These are phyloP conservation scores for Manacus vitellinus DNA, from an alignment of 2,113 vertebrate species.

Conservation along the genomic window DNA sequence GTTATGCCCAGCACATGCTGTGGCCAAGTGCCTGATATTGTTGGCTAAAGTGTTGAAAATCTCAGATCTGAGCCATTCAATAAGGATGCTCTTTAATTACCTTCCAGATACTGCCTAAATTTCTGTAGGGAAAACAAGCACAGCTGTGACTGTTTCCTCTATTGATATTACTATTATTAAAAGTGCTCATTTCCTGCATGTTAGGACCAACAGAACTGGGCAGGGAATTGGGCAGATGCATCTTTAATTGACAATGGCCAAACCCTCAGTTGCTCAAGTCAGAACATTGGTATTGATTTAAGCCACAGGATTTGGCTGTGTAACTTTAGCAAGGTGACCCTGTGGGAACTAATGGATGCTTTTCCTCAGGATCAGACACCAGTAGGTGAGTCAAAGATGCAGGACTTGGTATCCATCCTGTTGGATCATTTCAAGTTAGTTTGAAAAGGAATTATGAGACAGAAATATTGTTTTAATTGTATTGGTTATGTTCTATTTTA, in stretches of 20 bases:
- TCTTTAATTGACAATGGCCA: not conserved
- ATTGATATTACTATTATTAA: not conserved
- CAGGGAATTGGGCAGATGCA: not conserved
- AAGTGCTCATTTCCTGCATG: not conserved
- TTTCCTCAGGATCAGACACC: slow-evolving; percentile 2
- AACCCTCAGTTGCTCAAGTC: not conserved
- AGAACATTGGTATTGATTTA: not conserved
- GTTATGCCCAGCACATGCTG: not conserved
- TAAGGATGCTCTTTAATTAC: not conserved
- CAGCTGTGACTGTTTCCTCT: not conserved
- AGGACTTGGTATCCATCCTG: not conserved
- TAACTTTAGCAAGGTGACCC: not conserved
- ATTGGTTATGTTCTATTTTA: not conserved
- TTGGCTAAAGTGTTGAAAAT: not conserved
- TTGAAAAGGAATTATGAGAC: not conserved
- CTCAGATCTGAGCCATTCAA: not conserved
- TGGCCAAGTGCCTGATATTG: not conserved
- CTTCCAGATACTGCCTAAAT: not conserved
- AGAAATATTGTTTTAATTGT: not conserved
- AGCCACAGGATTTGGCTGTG: not conserved
- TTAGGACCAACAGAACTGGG: not conserved
- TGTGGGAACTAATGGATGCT: not conserved
- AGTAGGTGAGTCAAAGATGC: not conserved
- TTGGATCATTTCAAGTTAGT: not conserved
- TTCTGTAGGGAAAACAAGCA: not conserved